Percentiles rank a stretch among this genome's conserved stretches.
Evolutionary conservation across 2,113 vertebrate species (phyloP).

Genomic region (Pachyramphus minor): DNA sequence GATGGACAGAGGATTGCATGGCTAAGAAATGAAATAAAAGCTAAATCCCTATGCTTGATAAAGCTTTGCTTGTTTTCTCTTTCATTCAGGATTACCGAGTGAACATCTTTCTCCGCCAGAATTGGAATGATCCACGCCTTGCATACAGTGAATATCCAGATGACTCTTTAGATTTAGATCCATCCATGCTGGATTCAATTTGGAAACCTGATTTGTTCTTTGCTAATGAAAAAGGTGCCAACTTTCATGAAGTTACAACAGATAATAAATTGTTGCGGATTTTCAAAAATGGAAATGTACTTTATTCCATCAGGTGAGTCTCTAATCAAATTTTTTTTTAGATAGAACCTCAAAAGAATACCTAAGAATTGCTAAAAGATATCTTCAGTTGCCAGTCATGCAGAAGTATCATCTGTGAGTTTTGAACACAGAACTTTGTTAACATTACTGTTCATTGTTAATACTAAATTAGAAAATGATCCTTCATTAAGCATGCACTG

Average conservation of each 20-base stretch:
- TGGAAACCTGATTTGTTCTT: slow-evolving; percentile 99
- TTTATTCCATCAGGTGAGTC: slow-evolving; percentile 93
- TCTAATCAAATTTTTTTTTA: background rate
- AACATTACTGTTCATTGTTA: background rate
- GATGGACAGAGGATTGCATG: slow-evolving; percentile 36
- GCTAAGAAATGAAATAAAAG: slow-evolving; percentile 53
- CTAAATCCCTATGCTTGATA: slow-evolving; percentile 17
- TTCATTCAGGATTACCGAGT: slow-evolving; percentile 89
- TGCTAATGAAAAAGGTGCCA: slow-evolving; percentile 97
- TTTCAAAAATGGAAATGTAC: slow-evolving; percentile 96
- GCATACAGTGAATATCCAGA: slow-evolving; percentile 96
- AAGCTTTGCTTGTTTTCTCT: slow-evolving; percentile 34
- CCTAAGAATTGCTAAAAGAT: background rate
- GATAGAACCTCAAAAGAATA: background rate
- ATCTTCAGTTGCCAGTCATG: background rate
- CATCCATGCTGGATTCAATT: slow-evolving; percentile 96
- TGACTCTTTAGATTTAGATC: slow-evolving; percentile 95
- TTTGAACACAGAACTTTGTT: background rate
- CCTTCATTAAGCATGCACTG: background rate
- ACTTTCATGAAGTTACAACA: slow-evolving; percentile 97
- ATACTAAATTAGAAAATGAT: background rate
- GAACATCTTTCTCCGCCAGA: slow-evolving; percentile 97
- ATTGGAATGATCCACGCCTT: slow-evolving; percentile 95
- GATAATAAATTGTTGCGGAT: slow-evolving; percentile 95
- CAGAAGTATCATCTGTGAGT: background rate